Base-by-base conservation (phyloP, 2,113 vertebrate species). In the Protomyctophum bolini region DNA sequence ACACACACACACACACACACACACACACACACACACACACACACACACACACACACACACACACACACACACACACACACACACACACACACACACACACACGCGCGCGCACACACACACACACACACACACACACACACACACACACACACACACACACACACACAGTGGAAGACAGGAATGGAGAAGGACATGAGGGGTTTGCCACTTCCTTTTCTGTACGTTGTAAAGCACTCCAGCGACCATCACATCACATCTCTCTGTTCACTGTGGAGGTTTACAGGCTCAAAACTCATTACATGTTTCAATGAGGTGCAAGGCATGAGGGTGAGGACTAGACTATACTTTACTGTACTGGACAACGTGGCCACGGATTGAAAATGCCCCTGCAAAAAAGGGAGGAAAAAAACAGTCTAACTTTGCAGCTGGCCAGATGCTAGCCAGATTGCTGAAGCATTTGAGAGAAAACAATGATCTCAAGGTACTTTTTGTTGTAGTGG, bases 181-280 rank as follows among this genome's bases (percentile, higher is more conserved):
- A 41, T 41, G 33, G 60, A 83, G 72, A 87, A 91, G 82, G 87
- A 91, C 82, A 70, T 9, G n/a, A 28, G 7, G 21, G 56, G n/a
- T 60, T 66, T 72, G 51, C 47, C 63, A 52, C 52, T 62, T 51
- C 58, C 15, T 48, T 28, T 49, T 58, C 70, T 57, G 51, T 63
- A 21, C 2, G 21, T 21, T 21, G 21, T 21, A 55, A 41, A 28
- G 21, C 51, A 28, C 48, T 66, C 54, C 55, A 58, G 61, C 54
- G 58, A 62, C 21, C 52, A 11, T 9, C 52, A 21, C 21, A 21
- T 21, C 33, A 66, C 54, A 58, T 59, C 47, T 65, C 6, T 60
- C 49, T 15, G 58, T 28, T 45, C 52, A 48, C 9, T 45, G 51
- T 55, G 28, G 66, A 8, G 49, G 56, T 10, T 55, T 57, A 33